phyloP scores from a whole-genome alignment of 1,140 invertebrate genomes.

The Cepaea nemoralis region DNA sequence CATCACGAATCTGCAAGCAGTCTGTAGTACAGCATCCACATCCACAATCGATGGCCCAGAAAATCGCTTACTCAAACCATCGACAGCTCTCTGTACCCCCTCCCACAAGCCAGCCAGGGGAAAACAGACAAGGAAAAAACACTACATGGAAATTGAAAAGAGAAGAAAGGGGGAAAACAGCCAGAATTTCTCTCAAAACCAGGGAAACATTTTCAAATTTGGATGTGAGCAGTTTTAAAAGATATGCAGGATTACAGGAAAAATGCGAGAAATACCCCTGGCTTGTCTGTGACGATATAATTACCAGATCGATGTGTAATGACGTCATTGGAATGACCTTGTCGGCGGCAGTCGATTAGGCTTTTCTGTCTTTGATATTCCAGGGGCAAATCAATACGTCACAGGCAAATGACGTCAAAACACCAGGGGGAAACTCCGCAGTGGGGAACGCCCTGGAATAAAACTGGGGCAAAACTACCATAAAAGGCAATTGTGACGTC shows the following conservation, averaged over 20 bases:
- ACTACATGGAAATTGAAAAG: conserved; percentile 1
- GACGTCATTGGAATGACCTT: neutral
- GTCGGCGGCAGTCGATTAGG: neutral
- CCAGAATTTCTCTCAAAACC: neutral
- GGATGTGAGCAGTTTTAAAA: neutral
- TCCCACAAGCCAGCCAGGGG: neutral
- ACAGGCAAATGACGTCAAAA: neutral
- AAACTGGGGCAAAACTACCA: neutral
- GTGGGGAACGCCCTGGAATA: neutral
- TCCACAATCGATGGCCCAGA: neutral
- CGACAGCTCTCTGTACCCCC: neutral
- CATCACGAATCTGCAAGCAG: neutral
- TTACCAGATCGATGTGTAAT: neutral
- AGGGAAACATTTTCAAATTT: neutral
- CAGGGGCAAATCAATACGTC: neutral
- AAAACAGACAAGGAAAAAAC: neutral
- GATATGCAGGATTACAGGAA: neutral
- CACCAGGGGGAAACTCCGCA: neutral
- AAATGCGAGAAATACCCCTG: neutral
- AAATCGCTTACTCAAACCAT: neutral
- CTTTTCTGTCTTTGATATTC: conserved; percentile 18
- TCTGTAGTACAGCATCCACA: neutral
- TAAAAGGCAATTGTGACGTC: conserved; percentile 15
- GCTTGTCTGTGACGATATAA: conserved; percentile 7
- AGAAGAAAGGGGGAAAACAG: neutral